These are phyloP conservation scores for Andrena hattorfiana DNA, from an alignment of 2,888 invertebrate species.

Conservation along the genomic window DNA sequence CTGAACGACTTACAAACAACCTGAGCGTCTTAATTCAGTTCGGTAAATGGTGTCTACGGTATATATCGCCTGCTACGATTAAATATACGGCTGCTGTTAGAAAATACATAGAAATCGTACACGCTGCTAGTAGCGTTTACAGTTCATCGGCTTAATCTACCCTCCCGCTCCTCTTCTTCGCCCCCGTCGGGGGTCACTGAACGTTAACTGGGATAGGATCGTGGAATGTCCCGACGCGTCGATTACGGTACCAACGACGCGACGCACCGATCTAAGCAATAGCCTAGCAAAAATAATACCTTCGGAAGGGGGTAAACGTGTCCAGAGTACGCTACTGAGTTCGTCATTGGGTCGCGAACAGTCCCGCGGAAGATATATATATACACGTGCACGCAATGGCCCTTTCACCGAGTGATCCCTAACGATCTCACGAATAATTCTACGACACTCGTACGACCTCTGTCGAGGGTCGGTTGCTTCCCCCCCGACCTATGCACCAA, in stretches of 20 bases:
- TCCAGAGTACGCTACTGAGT: conserved; percentile 1
- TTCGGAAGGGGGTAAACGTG: neutral
- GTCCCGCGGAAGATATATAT: neutral
- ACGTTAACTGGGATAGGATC: neutral
- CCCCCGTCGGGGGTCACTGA: neutral
- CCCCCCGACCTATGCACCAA: no score
- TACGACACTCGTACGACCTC: neutral
- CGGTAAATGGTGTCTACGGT: conserved; percentile 3
- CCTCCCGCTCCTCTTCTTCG: neutral
- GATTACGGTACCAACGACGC: neutral
- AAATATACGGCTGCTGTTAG: neutral
- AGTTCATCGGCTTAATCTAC: neutral
- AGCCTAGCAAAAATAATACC: conserved; percentile 8
- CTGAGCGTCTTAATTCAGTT: neutral
- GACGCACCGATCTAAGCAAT: neutral
- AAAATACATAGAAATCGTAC: conserved; percentile 14
- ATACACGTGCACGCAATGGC: neutral
- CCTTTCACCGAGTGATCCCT: neutral
- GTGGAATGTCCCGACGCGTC: neutral
- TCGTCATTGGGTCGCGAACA: neutral
- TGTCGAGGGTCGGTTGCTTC: no score
- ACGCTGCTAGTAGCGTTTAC: neutral
- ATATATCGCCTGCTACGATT: neutral
- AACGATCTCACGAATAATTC: conserved; percentile 6
- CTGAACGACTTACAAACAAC: conserved; percentile 25